Base-by-base conservation (phyloP, 2,113 vertebrate species). In the Entelurus aequoreus region DNA sequence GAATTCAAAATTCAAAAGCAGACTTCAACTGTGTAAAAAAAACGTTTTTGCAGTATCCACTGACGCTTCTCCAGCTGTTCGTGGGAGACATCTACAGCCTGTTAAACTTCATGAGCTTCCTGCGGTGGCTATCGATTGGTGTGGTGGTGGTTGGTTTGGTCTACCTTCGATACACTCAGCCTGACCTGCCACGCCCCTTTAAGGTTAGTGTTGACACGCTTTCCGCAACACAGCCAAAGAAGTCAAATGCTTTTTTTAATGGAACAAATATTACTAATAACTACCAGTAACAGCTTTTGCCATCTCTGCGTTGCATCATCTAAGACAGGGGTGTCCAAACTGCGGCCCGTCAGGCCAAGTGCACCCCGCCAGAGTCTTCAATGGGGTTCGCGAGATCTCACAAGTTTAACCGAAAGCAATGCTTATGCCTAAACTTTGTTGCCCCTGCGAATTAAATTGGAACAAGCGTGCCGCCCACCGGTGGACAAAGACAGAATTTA, bases 61-160 rank as follows among this genome's bases (percentile, higher is more conserved):
- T 98, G 82, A 95, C 94, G 9, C 88, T 99, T 72, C 79, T 98
- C 60, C 93, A 94, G 92, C 88, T 99, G 75, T 99, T 98, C 79
- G 87, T 82, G 0, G 93, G 94, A 46, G 94, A 99, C 81, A 92
- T 99, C 88, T 92, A 98, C 90, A 94, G 94, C 70, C 92, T 99
- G 63, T 65, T 99, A 84, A 99, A 95, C 88, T 98, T 99, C 84
- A 93, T 98, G 90, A 98, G 95, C 85, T 98, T 98, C 85, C 88
- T 93, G 86, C 92, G 97, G 59, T 98, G 95, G 95, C 87, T 98
- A 68, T 98, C 97, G 87, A 98, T 99, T 68, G 97, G 94, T 12
- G 76, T 98, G 49, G 94, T 91, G 19, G 94, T 98, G 42, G 81
- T 93, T 47, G 97, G 96, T 37, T 87, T 98, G 74, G 93, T 99